phyloP scores from a whole-genome alignment of 2,888 invertebrate species.

The Melieria picta region DNA sequence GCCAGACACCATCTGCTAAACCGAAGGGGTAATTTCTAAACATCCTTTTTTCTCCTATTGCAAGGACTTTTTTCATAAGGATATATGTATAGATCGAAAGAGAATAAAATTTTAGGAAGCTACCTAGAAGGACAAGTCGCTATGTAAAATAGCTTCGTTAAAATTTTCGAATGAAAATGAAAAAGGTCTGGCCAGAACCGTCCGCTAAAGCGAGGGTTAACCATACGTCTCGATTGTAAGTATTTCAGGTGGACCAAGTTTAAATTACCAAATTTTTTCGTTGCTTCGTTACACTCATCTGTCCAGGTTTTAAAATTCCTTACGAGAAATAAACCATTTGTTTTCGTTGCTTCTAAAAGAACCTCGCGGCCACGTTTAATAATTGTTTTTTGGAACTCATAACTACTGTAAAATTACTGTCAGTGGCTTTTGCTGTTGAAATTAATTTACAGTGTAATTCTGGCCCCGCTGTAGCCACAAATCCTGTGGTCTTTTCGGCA shows the following conservation, averaged over 20 bases:
- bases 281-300: neutral
- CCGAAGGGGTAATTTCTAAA: too few species aligned
- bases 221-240: slow-evolving; percentile 21
- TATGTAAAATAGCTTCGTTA: too few species aligned
- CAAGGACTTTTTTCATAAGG: too few species aligned
- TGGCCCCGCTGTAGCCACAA: slow-evolving; percentile 8
- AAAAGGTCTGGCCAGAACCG: too few species aligned
- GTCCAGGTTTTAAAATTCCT: neutral
- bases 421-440: neutral
- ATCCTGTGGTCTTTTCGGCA: slow-evolving; percentile 9
- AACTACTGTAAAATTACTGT: slow-evolving; percentile 22
- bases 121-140: too few species aligned
- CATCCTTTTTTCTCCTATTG: too few species aligned
- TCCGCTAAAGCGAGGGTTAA: too few species aligned
- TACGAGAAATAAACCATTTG: neutral
- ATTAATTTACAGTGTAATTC: neutral
- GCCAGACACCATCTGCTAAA: too few species aligned
- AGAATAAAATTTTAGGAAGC: too few species aligned
- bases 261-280: neutral
- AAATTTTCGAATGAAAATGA: too few species aligned
- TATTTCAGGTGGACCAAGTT: slow-evolving; percentile 21
- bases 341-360: neutral
- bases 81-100: too few species aligned
- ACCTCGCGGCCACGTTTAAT: too few species aligned
- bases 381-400: neutral